phyloP scores from a whole-genome alignment of 2,113 vertebrate species.

The Datnioides undecimradiatus region DNA sequence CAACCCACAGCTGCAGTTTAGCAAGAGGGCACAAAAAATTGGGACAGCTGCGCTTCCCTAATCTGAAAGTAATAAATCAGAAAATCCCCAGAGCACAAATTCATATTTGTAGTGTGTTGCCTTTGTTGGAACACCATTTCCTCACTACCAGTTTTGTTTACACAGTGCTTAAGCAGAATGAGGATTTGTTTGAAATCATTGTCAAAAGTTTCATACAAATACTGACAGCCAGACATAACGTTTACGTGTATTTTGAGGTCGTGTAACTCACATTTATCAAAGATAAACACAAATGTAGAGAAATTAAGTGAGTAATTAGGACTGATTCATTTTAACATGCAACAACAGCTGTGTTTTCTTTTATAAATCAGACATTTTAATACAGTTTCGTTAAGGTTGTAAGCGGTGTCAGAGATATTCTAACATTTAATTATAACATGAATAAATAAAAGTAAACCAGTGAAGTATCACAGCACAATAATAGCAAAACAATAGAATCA shows the following conservation, averaged over 20 bases:
- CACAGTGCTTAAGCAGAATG: slow-evolving; percentile 1
- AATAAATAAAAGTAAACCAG: neutral
- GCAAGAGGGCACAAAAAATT: neutral
- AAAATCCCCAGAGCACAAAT: neutral
- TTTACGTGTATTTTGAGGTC: neutral
- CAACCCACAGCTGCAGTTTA: slow-evolving; percentile 22
- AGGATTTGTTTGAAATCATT: neutral
- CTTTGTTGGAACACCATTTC: slow-evolving; percentile 10
- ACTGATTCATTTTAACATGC: neutral
- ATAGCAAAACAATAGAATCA: neutral
- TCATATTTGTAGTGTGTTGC: neutral
- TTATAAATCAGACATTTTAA: neutral
- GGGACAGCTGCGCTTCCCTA: neutral
- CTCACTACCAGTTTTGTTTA: slow-evolving; percentile 28
- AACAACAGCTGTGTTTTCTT: neutral
- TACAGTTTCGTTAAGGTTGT: neutral
- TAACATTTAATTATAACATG: neutral
- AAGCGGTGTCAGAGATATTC: neutral
- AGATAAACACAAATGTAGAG: neutral
- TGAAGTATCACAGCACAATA: neutral
- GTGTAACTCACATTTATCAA: neutral
- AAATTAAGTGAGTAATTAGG: neutral
- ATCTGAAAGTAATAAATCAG: slow-evolving; percentile 45
- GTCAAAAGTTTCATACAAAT: neutral
- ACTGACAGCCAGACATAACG: neutral